Evolutionary conservation across 2,113 vertebrate species (phyloP), one percentile per base, ranked within the genome.

Genomic region (Ailurus styani): DNA sequence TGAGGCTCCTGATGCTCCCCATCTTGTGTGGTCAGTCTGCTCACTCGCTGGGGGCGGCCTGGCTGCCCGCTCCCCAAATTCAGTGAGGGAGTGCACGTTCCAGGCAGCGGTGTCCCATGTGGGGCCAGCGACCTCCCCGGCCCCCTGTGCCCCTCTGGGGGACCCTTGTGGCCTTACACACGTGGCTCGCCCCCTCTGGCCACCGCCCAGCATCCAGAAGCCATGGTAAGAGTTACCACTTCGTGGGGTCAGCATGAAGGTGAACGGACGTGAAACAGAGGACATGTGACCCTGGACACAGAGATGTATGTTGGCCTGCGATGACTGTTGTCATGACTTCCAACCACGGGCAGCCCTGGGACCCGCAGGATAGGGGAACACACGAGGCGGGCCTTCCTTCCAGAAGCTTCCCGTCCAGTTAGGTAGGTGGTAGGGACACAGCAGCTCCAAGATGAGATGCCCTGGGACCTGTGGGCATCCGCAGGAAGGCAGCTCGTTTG

Each of bases 201-300:
- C 13, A 1, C 2, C 0, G 5, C 42, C 40, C 55, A 20, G 37
- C 11, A 6, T 40, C 79, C 84, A 37, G 18, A n/a, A 6, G 40
- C 7, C 0, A 2, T 27, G 37, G 25, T 1, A 9, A 40, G 18
- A 34, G 27, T 14, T 12, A 2, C 34, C 15, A 0, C 13, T 42
- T 29, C 6, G 0, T 4, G 4, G 13, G 18, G 7, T 20, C 5
- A 0, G 5, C 13, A 1, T 11, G 62, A 40, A 13, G 4, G 8
- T 66, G 62, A 66, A 5, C 0, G 37, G 45, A 34, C 13, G 4
- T 45, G 4, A 27, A 25, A 55, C 7, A 1, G 29, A 37, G 20
- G 14, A 25, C 4, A 18, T 6, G 15, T 21, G 47, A 25, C 25
- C 12, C 52, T 23, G 52, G 78, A 64, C 54, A 66, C 10, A 0